Conservation (phyloP, 1,140 invertebrate genomes). For the Leptinotarsa lineolata region DNA sequence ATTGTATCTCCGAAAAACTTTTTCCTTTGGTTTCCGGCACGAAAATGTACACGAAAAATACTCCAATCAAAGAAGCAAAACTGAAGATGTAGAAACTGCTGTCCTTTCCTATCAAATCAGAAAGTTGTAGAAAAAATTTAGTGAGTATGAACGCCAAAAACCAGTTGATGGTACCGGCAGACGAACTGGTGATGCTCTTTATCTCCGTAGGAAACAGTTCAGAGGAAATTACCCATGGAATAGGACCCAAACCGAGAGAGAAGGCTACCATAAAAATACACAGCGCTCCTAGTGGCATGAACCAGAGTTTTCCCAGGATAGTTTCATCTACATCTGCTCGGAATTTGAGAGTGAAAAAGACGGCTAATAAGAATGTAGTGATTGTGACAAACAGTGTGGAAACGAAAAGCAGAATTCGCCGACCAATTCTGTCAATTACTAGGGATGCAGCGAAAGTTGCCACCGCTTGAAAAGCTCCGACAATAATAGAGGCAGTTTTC, state of each 20-base stretch:
- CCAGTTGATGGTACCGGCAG: slow-evolving; percentile 79
- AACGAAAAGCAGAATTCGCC: slow-evolving; percentile 70
- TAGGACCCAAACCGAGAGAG: slow-evolving; percentile 78
- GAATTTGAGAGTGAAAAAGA: slow-evolving; percentile 64
- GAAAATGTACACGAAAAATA: slow-evolving; percentile 69
- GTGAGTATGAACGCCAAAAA: slow-evolving; percentile 81
- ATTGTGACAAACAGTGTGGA: slow-evolving; percentile 70
- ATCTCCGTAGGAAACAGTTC: slow-evolving; percentile 77
- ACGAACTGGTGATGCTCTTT: slow-evolving; percentile 73
- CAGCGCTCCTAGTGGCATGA: slow-evolving; percentile 74
- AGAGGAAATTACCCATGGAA: slow-evolving; percentile 78
- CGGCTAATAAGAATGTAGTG: slow-evolving; percentile 66
- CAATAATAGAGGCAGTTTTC: slow-evolving; percentile 68
- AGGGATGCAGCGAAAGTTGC: slow-evolving; percentile 71
- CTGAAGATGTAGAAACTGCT: slow-evolving; percentile 69
- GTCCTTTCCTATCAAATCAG: slow-evolving; percentile 56
- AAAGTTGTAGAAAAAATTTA: slow-evolving; percentile 65
- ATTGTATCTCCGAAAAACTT: slow-evolving; percentile 72
- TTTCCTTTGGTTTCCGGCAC: slow-evolving; percentile 81
- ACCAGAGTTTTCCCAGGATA: slow-evolving; percentile 49
- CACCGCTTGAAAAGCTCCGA: slow-evolving; percentile 75
- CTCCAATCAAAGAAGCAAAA: slow-evolving; percentile 63
- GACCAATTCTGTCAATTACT: slow-evolving; percentile 76
- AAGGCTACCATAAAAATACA: slow-evolving; percentile 78
- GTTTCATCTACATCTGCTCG: slow-evolving; percentile 46